phyloP scores from a whole-genome alignment of 2,113 vertebrate genomes.

The Gorsachius goisagi region DNA sequence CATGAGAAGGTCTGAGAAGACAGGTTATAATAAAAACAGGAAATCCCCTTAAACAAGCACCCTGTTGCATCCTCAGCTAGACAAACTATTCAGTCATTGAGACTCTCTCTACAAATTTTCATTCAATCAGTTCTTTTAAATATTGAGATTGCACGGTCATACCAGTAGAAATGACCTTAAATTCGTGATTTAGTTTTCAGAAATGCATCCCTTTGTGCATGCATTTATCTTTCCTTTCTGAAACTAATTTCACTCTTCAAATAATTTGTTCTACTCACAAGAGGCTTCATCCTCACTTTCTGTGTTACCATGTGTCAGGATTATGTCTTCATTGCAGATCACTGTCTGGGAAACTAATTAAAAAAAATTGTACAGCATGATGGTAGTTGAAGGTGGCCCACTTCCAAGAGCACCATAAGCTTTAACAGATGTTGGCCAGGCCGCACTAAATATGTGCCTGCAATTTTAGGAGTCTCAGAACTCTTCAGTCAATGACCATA shows the following conservation, averaged over 20 bases:
- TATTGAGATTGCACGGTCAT: neutral
- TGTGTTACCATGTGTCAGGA: neutral
- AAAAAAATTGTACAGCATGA: neutral
- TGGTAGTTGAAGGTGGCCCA: neutral
- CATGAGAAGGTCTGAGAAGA: neutral
- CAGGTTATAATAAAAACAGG: neutral
- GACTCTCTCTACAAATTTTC: neutral
- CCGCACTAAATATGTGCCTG: neutral
- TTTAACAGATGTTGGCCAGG: conserved; percentile 3
- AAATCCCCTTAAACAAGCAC: neutral
- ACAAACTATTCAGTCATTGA: neutral
- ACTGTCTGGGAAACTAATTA: neutral
- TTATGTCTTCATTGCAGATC: neutral
- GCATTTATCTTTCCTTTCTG: neutral
- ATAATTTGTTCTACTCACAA: neutral
- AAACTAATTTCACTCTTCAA: neutral
- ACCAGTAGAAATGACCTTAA: neutral
- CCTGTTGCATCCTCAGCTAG: neutral
- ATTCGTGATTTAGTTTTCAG: neutral
- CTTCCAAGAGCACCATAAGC: neutral
- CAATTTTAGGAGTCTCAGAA: neutral
- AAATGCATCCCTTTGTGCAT: neutral
- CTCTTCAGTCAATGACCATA: neutral
- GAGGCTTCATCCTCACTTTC: neutral
- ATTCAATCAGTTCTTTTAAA: neutral